Base-by-base conservation (phyloP, 2,888 invertebrate genomes). In the Eristalis arbustorum region DNA sequence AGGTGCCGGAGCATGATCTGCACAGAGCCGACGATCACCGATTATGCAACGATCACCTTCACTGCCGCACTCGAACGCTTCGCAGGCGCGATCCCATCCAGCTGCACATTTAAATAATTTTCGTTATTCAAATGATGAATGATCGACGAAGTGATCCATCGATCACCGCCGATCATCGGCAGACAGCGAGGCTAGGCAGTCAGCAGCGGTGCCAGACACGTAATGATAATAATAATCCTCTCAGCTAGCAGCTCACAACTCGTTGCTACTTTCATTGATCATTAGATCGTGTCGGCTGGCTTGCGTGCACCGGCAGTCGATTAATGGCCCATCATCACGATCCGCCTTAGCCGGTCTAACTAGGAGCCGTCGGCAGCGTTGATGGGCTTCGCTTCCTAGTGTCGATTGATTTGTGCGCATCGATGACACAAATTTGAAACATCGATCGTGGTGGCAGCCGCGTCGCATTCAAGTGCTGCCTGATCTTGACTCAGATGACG, bases 71-170 rank as follows among this genome's bases (percentile, higher is more conserved):
- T 49, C 68, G 42, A 63, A 62, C 72, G 22, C 62, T 22, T 42
- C 28, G 49, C 31, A 13, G 63, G 68, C 63, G 42, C 57, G 40
- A 68, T 75, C 84, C 74, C 71, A 71, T 62, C 34, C 76, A 82
- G 77, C 82, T 85, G 81, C 62, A 76, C 69, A 81, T 77, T 82
- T 66, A 25, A 79, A 87, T 79, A 75, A 73, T 79, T 82, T 83
- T 87, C 67, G 63, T 72, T 82, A 83, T 75, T 79, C 87, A 75
- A 87, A 79, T 83, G 87, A 87, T 87, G 83, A 87, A 87, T 82
- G 87, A 87, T 82, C 78, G 78, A 57, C 77, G 62, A 62, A 75
- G 66, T 71, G 75, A 78, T 79, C 87, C 71, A 87, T 87, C 78
- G 82, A 83, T 87, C 83, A 87, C 69, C 61, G 63, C 62, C 63